phyloP scores from a whole-genome alignment of 1,140 invertebrate genomes.

The Caenorhabditis brenneri region DNA sequence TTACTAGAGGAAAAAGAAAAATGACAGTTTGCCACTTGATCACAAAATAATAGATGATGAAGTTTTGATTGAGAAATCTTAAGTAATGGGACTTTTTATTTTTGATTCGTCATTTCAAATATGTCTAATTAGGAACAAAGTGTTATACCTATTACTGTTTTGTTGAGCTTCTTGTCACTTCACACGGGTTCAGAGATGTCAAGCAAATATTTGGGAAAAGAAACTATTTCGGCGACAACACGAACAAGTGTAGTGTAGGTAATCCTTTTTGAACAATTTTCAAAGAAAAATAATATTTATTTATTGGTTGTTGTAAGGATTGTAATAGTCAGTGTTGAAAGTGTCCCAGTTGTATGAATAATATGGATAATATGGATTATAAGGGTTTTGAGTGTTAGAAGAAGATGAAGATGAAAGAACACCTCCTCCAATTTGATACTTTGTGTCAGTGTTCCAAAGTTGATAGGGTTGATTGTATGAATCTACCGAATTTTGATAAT shows the following conservation, averaged over 20 bases:
- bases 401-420: neutral
- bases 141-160: neutral
- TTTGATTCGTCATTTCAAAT: neutral
- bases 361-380: neutral
- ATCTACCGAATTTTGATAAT: neutral
- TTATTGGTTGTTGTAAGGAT: constrained; percentile 1
- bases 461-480: neutral
- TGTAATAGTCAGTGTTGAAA: neutral
- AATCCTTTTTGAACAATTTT: neutral
- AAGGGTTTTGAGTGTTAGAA: neutral
- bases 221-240: neutral
- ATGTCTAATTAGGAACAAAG: no score
- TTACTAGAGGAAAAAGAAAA: neutral
- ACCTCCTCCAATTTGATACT: neutral
- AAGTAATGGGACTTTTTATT: no score
- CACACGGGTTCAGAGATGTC: neutral
- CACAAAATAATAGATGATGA: neutral
- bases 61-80: neutral
- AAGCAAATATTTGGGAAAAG: constrained; percentile 1
- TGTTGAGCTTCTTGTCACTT: neutral
- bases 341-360: neutral
- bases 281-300: neutral
- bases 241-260: neutral
- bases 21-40: constrained; percentile 27
- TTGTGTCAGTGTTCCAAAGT: neutral